A percentile compares a stretch with the other conserved stretches of the same genome.
Conservation (phyloP, 2,888 invertebrate species). For the Erebia aethiops region DNA sequence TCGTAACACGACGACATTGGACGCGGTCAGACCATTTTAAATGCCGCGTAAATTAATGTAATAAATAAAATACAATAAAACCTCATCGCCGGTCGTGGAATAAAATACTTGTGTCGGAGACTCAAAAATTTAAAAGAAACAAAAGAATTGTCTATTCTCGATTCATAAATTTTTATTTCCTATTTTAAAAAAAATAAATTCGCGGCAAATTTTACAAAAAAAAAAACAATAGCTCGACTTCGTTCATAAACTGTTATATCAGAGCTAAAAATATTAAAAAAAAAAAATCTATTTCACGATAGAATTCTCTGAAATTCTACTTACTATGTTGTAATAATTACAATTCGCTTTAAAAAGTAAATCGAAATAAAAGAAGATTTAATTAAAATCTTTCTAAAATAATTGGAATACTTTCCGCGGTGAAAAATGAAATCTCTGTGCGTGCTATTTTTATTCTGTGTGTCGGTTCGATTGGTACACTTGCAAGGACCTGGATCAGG, state of each 20-base stretch:
- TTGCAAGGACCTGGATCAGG: conserved; percentile 65
- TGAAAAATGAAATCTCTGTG: conserved; percentile 52
- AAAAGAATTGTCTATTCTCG: not conserved
- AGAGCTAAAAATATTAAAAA: too few species aligned
- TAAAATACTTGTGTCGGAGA: not conserved
- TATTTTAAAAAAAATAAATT: not conserved
- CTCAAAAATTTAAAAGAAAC: not conserved
- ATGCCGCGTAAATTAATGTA: conserved; percentile 11
- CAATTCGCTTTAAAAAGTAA: not conserved
- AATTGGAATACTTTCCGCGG: conserved; percentile 37
- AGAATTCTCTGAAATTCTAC: too few species aligned
- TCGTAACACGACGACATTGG: conserved; percentile 39
- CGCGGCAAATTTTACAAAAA: not conserved
- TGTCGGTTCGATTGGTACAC: conserved; percentile 50
- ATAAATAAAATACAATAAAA: not conserved
- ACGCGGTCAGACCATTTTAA: conserved; percentile 22
- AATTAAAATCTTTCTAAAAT: not conserved
- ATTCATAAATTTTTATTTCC: not conserved
- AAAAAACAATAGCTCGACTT: not conserved
- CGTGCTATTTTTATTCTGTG: conserved; percentile 54
- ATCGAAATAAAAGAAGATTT: not conserved
- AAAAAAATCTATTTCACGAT: too few species aligned
- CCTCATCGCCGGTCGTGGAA: not conserved
- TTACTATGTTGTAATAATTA: not conserved
- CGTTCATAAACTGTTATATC: not conserved